A percentile compares a stretch with the other conserved stretches of the same genome.
phyloP scores from a whole-genome alignment of 2,797 vertebrate species.

The Gephyroberyx darwinii region DNA sequence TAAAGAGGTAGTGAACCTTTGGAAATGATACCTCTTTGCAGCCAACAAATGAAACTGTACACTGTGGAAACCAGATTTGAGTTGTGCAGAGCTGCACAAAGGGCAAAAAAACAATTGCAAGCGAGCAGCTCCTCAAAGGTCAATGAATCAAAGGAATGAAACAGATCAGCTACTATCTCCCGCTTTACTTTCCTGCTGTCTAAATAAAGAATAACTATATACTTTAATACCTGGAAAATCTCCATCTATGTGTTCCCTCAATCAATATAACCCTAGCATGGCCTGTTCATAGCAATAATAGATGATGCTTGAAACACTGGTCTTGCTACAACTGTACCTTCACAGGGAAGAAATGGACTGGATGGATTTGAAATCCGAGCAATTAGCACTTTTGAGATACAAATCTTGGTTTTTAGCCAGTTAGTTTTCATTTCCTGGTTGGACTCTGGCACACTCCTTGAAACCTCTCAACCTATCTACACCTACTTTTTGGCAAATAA shows the following conservation, averaged over 20 bases:
- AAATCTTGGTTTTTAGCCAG: not conserved
- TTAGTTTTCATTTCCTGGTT: not conserved
- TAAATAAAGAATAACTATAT: too few species aligned
- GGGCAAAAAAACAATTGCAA: not conserved
- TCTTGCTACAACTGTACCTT: not conserved
- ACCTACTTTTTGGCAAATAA: too few species aligned
- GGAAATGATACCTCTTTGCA: conserved; percentile 1
- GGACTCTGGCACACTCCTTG: not conserved
- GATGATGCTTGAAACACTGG: not conserved
- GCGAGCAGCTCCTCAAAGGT: not conserved
- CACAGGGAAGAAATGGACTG: too few species aligned
- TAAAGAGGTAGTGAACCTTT: conserved; percentile 2
- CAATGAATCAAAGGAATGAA: not conserved
- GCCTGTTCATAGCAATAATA: not conserved
- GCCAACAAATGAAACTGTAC: not conserved
- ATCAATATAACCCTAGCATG: not conserved
- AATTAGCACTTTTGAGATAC: not conserved
- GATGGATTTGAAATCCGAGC: too few species aligned
- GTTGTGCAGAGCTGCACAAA: not conserved
- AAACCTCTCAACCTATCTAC: not conserved
- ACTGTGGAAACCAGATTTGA: not conserved
- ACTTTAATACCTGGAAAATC: not conserved
- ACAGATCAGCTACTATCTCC: too few species aligned
- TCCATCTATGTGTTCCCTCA: not conserved
- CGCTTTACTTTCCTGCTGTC: too few species aligned